Percentiles rank a stretch among this genome's conserved stretches.
These are phyloP conservation scores for Geotrupes spiniger DNA, from an alignment of 2,888 invertebrate genomes.

Conservation along the genomic window DNA sequence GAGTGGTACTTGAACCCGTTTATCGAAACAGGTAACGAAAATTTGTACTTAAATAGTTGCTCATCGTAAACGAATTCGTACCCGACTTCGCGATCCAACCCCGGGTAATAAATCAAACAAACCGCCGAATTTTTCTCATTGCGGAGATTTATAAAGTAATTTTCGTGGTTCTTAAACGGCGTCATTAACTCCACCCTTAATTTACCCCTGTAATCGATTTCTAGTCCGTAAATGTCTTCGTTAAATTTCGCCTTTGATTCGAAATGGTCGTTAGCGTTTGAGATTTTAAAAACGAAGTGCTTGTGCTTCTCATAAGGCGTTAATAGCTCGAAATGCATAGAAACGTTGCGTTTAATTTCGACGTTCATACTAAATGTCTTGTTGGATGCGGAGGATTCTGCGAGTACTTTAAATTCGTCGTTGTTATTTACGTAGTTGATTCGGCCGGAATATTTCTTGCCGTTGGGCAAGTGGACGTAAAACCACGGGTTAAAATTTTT, in stretches of 20 bases:
- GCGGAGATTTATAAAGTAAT: slow-evolving; percentile 20
- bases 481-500: slow-evolving; percentile 23
- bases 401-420: slow-evolving; percentile 10
- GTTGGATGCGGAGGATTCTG: slow-evolving; percentile 8
- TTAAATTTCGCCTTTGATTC: slow-evolving; percentile 10
- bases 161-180: slow-evolving; percentile 17
- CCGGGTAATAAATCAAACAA: slow-evolving; percentile 21
- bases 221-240: slow-evolving; percentile 1
- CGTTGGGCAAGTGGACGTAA: slow-evolving; percentile 19
- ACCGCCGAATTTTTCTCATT: slow-evolving; percentile 14
- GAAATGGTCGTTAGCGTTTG: no score
- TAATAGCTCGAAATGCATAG: background rate
- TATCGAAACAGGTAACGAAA: slow-evolving; percentile 1
- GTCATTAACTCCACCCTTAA: slow-evolving; percentile 14
- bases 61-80: slow-evolving; percentile 11
- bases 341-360: slow-evolving; percentile 3
- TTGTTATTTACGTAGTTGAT: slow-evolving; percentile 16
- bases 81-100: slow-evolving; percentile 16
- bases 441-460: slow-evolving; percentile 17
- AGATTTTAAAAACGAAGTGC: slow-evolving; percentile 1
- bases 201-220: background rate
- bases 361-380: no score
- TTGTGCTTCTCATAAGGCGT: slow-evolving; percentile 7
- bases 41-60: background rate
- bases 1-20: background rate